Evolutionary conservation across 2,888 invertebrate genomes (phyloP).

Genomic region (Blastobasis lacticolella): DNA sequence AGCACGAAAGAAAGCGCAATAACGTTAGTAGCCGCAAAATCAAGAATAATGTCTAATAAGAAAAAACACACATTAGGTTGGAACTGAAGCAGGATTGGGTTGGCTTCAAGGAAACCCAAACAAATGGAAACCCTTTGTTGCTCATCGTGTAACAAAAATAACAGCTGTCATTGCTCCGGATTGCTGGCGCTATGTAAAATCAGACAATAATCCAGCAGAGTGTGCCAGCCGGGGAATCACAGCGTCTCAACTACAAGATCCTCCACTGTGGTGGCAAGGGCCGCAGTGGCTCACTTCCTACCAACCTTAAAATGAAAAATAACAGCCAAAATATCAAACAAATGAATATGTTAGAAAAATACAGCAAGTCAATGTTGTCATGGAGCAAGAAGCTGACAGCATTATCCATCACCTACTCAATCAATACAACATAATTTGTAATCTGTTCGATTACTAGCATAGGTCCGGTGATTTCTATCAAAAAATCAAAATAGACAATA

Average conservation of each 20-base stretch:
- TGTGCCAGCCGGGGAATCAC: no score
- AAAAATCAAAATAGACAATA: background rate
- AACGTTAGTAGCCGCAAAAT: slow-evolving; percentile 8
- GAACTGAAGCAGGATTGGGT: slow-evolving; percentile 1
- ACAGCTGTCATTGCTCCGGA: no score
- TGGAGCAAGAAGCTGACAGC: background rate
- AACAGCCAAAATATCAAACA: background rate
- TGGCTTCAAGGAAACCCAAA: slow-evolving; percentile 16
- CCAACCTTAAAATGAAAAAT: background rate
- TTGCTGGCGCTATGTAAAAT: no score
- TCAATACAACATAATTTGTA: background rate
- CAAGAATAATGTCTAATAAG: background rate
- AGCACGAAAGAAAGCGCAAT: background rate
- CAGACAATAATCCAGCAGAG: no score
- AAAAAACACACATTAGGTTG: background rate
- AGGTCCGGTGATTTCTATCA: background rate
- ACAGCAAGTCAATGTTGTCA: background rate
- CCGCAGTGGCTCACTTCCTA: background rate
- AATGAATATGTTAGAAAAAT: background rate
- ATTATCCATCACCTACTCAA: background rate
- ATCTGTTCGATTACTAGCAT: background rate
- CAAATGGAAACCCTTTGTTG: no score
- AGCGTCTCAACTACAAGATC: no score
- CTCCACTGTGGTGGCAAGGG: slow-evolving; percentile 1
- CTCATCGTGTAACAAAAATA: no score